Percentiles rank a stretch among this genome's conserved stretches.
Conservation (phyloP, 2,888 invertebrate genomes). For the Sepioteuthis lessoniana region DNA sequence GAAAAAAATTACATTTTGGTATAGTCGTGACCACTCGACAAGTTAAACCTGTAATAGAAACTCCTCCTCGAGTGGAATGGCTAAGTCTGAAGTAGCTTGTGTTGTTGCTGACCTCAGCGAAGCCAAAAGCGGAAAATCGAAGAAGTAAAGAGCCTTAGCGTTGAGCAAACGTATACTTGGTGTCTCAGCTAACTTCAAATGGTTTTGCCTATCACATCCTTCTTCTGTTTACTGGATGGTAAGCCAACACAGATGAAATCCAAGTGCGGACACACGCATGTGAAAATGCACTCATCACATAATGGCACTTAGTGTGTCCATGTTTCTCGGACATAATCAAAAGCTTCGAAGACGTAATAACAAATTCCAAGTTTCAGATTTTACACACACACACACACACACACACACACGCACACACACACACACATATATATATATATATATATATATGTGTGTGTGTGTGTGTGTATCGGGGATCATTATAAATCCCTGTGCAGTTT, state of each 20-base stretch:
- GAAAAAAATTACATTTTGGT: no score
- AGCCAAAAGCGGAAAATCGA: neutral
- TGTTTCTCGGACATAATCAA: no score
- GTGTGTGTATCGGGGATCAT: no score
- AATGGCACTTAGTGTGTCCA: neutral
- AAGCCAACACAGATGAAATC: neutral
- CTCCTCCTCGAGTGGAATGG: neutral
- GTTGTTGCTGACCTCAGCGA: neutral
- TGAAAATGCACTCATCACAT: neutral
- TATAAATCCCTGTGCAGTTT: no score
- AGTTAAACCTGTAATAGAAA: neutral
- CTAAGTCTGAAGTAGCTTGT: neutral
- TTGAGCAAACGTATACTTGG: neutral
- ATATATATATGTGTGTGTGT: no score
- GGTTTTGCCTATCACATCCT: neutral
- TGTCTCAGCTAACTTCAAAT: neutral
- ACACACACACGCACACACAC: no score
- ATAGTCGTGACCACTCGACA: neutral
- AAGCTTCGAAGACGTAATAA: no score
- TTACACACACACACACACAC: no score
- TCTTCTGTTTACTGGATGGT: neutral
- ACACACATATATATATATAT: no score
- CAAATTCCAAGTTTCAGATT: no score
- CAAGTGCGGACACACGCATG: neutral
- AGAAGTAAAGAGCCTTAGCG: neutral